These are phyloP conservation scores for Nipponacmea schrenckii DNA, from an alignment of 2,888 invertebrate species.

Conservation along the genomic window DNA sequence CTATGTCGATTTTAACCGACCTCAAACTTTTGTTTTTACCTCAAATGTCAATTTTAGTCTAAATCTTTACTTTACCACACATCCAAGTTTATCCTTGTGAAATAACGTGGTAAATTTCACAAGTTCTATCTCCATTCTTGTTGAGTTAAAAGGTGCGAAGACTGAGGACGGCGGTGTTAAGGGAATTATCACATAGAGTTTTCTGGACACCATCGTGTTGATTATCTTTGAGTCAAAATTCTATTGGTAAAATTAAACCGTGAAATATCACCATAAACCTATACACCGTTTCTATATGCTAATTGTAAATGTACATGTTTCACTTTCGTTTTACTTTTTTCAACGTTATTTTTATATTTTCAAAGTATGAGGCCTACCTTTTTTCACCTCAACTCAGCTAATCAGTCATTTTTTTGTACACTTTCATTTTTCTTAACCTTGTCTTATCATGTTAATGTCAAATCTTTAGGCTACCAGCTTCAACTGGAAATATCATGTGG, in stretches of 20 bases:
- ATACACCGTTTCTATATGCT: background rate
- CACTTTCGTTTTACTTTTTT: too few relatives aligned
- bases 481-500: too few relatives aligned
- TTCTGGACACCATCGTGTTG: constrained; percentile 2
- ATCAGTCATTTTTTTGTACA: too few relatives aligned
- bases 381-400: too few relatives aligned
- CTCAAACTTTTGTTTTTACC: constrained; percentile 4
- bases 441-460: too few relatives aligned
- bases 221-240: constrained; percentile 2
- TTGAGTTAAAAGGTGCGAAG: background rate
- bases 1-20: background rate
- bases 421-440: too few relatives aligned
- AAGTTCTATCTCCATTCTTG: background rate
- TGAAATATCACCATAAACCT: background rate
- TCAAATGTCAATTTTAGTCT: constrained; percentile 8
- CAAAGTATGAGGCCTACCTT: too few relatives aligned
- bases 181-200: background rate
- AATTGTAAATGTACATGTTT: background rate
- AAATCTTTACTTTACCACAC: constrained; percentile 6
- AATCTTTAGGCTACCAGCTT: too few relatives aligned
- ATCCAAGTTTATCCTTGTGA: constrained; percentile 3
- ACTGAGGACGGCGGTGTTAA: background rate
- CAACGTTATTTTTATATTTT: too few relatives aligned
- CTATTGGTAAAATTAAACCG: background rate
- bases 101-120: constrained; percentile 6